phyloP scores from a whole-genome alignment of 1,140 invertebrate species.

The Papilio dardanus region DNA sequence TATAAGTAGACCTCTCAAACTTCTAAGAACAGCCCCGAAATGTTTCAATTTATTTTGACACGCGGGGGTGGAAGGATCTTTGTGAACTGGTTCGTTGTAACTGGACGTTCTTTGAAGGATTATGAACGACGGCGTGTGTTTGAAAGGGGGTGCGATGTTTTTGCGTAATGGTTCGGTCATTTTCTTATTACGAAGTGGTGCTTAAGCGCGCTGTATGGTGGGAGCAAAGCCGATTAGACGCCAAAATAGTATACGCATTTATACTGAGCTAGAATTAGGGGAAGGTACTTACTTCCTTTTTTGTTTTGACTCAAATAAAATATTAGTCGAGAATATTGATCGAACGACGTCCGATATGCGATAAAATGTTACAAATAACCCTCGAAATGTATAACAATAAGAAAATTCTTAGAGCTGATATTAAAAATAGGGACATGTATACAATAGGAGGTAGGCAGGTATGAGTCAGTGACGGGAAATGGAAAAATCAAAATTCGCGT shows the following conservation, averaged over 20 bases:
- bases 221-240: slow-evolving; percentile 45
- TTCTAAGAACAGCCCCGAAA: slow-evolving; percentile 38
- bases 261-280: slow-evolving; percentile 7
- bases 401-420: slow-evolving; percentile 62
- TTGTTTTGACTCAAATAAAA: not conserved
- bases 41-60: slow-evolving; percentile 32
- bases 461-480: slow-evolving; percentile 67
- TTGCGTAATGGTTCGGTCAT: slow-evolving; percentile 74
- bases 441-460: slow-evolving; percentile 59
- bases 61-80: slow-evolving; percentile 46
- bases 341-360: not conserved
- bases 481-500: slow-evolving; percentile 69
- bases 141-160: slow-evolving; percentile 69
- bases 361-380: slow-evolving; percentile 19
- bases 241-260: not conserved
- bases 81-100: slow-evolving; percentile 52
- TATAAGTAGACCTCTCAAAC: slow-evolving; percentile 53
- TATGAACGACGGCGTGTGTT: slow-evolving; percentile 62
- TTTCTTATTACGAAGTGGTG: slow-evolving; percentile 44
- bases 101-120: slow-evolving; percentile 79
- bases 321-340: not conserved
- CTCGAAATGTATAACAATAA: slow-evolving; percentile 48
- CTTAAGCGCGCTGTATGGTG: slow-evolving; percentile 41
- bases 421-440: slow-evolving; percentile 65
- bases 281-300: not conserved